A percentile compares a stretch with the other conserved stretches of the same genome.
These are phyloP conservation scores for Forbesichthys papilliferus DNA, from an alignment of 2,113 vertebrate genomes.

Conservation along the genomic window DNA sequence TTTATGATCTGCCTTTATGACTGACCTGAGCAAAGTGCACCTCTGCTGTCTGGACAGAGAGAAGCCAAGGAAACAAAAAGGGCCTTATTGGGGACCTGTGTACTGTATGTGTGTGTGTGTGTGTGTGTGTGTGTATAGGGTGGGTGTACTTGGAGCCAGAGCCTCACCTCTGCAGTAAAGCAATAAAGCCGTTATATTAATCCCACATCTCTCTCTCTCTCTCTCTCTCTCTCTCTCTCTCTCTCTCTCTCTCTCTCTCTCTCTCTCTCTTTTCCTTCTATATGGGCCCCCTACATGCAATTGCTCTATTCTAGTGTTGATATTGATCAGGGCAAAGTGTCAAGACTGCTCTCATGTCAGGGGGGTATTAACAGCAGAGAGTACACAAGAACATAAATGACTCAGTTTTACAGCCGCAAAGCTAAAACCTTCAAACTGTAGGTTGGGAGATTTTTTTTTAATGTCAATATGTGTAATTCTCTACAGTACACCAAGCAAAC, in stretches of 20 bases:
- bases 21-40: conserved; percentile 72
- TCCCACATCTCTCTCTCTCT: conserved; percentile 27
- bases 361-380: conserved; percentile 21
- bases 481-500: too few relatives aligned
- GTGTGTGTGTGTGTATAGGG: conserved; percentile 4
- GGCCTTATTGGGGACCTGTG: not conserved
- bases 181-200: conserved; percentile 65
- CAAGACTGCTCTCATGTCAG: conserved; percentile 61
- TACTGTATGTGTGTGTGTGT: conserved; percentile 24
- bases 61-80: conserved; percentile 26
- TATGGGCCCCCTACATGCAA: conserved; percentile 61
- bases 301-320: conserved; percentile 74
- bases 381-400: conserved; percentile 12
- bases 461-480: not conserved
- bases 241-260: not conserved
- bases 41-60: conserved; percentile 52
- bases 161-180: conserved; percentile 65
- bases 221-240: too few relatives aligned
- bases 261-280: conserved; percentile 38
- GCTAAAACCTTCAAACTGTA: not conserved
- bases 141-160: conserved; percentile 33
- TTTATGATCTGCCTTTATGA: conserved; percentile 76
- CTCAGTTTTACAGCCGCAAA: not conserved
- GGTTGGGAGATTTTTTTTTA: not conserved
- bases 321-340: conserved; percentile 82